These are phyloP conservation scores for Clarias magur DNA, from an alignment of 2,113 vertebrate genomes.

Conservation along the genomic window DNA sequence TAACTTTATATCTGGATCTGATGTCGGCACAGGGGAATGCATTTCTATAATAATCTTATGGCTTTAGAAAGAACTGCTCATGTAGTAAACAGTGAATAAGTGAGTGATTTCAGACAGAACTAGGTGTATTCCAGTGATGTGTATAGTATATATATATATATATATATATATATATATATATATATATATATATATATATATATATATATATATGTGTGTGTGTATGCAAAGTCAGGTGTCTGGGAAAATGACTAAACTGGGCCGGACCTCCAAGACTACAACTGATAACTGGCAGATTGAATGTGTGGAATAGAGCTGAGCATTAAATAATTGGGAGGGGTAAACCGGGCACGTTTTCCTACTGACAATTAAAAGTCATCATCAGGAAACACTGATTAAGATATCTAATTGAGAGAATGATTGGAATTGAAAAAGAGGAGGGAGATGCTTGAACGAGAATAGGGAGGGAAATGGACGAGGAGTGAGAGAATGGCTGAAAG, in stretches of 20 bases:
- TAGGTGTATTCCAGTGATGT: too few relatives aligned
- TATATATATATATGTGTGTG: too few relatives aligned
- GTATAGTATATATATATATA: too few relatives aligned
- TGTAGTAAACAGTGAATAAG: constrained; percentile 6
- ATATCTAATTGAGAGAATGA: constrained; percentile 18
- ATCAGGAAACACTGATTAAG: constrained; percentile 36
- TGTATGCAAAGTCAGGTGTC: not conserved
- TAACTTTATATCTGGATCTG: not conserved
- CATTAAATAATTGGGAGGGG: not conserved
- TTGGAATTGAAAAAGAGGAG: constrained; percentile 15
- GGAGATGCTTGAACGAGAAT: not conserved
- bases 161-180: too few relatives aligned
- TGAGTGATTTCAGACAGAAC: not conserved
- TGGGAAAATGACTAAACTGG: not conserved
- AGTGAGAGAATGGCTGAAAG: constrained; percentile 32
- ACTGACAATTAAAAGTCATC: constrained; percentile 9
- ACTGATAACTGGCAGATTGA: not conserved
- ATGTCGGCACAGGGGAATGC: not conserved
- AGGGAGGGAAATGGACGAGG: constrained; percentile 6
- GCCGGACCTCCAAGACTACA: not conserved
- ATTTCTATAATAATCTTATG: not conserved
- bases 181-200: too few relatives aligned
- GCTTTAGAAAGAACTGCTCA: not conserved
- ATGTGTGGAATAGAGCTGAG: not conserved
- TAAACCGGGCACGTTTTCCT: not conserved